Evolutionary conservation across 1,140 invertebrate genomes (phyloP), one percentile per base, ranked within the genome.

Genomic region (Leptinotarsa defecta): DNA sequence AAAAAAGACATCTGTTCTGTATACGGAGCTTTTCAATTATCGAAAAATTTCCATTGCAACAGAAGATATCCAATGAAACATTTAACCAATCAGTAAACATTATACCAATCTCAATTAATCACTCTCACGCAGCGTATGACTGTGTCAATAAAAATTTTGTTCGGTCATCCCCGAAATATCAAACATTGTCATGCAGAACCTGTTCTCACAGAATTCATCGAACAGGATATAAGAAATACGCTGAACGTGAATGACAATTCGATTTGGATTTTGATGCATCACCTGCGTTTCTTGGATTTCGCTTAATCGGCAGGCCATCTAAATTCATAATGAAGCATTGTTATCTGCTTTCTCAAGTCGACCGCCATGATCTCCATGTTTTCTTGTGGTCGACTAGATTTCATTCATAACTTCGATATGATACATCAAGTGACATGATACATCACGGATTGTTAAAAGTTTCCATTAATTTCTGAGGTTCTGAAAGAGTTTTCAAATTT

Each of bases 271-370:
- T 57, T 57, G 52, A 57, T 57, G 52, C 52, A 57, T 57, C 52
- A 57, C 52, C 52, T 57, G 52, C n/a, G 13, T 17, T 57, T 57
- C 52, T 57, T 57, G 52, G 52, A 57, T 57, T 57, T 57, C 13
- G 52, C 17, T 19, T 57, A 57, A 57, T 57, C 52, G 17, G n/a
- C 52, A 57, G 52, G 52, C 52, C 52, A 57, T 57, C 52, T 15
- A 57, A 57, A 57, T 57, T 19, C 15, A 57, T 57, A 57, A 57
- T 57, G 52, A 57, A 57, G 15, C n/a, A 57, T 57, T 57, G 52
- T 57, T 57, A 57, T 57, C 52, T 43, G 34, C 34, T 57, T 57
- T 57, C 52, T 57, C 13, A 57, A 57, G n/a, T 57, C n/a, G 52
- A 57, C 52, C 52, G n/a, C 17, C 52, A 57, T 57, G 4, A 15